Percentiles rank a stretch among this genome's conserved stretches.
These are phyloP conservation scores for Liodrosophila aerea DNA, from an alignment of 2,888 invertebrate species.

Conservation along the genomic window DNA sequence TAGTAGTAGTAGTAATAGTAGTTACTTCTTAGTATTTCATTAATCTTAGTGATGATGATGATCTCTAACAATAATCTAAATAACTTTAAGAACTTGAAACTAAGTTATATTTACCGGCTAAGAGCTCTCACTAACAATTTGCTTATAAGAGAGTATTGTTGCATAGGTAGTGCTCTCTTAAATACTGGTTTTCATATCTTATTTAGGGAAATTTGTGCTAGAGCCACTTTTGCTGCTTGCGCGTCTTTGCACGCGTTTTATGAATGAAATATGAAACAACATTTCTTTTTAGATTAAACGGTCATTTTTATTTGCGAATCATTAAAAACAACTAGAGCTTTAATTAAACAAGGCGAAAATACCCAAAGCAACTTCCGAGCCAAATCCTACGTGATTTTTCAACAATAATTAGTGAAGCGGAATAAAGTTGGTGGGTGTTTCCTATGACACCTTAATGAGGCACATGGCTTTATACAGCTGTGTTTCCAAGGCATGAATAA, in stretches of 20 bases:
- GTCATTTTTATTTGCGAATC: not conserved
- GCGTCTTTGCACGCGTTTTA: no score
- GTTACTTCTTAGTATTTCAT: no score
- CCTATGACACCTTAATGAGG: not conserved
- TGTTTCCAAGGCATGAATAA: no score
- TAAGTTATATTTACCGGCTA: no score
- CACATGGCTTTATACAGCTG: not conserved
- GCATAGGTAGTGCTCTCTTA: constrained; percentile 28
- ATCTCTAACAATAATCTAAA: no score
- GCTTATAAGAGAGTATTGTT: constrained; percentile 3
- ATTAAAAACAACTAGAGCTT: constrained; percentile 10
- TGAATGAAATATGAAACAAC: no score
- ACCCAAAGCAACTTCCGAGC: not conserved
- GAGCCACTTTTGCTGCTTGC: not conserved
- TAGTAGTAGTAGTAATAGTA: no score
- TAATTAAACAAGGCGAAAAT: not conserved
- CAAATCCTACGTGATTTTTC: constrained; percentile 20
- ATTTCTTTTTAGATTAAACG: no score
- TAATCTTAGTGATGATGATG: no score
- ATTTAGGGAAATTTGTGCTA: constrained; percentile 20
- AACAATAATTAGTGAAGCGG: constrained; percentile 20
- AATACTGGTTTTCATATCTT: constrained; percentile 38
- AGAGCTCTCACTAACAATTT: no score
- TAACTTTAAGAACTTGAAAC: not conserved
- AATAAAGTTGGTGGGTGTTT: constrained; percentile 36